phyloP scores from a whole-genome alignment of 1,140 invertebrate species.

The Mizuhopecten yessoensis region DNA sequence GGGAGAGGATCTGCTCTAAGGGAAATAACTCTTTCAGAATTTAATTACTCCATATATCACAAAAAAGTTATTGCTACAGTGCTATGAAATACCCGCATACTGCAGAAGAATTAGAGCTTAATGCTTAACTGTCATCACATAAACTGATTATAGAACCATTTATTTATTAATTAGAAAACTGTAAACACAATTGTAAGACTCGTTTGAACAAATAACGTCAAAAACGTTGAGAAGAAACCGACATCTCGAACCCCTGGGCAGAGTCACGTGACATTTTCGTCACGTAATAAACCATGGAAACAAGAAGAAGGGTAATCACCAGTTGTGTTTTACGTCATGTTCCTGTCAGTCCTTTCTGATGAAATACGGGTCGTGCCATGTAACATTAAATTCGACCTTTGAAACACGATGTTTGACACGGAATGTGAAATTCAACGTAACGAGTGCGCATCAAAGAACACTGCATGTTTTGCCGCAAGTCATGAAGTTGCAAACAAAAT shows the following conservation, averaged over 20 bases:
- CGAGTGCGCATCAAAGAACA: neutral
- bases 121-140: neutral
- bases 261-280: conserved; percentile 37
- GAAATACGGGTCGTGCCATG: conserved; percentile 22
- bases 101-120: neutral
- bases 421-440: neutral
- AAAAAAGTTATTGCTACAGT: neutral
- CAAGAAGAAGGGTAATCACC: neutral
- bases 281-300: conserved; percentile 24
- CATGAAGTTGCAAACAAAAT: neutral
- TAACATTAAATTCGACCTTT: neutral
- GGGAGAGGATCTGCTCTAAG: neutral
- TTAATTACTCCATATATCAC: neutral
- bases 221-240: neutral
- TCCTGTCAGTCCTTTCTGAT: neutral
- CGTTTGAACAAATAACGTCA: neutral
- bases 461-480: neutral
- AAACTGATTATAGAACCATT: conserved; percentile 18
- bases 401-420: conserved; percentile 7
- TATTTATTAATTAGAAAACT: conserved; percentile 40
- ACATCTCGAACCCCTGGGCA: conserved; percentile 3
- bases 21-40: neutral
- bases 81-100: neutral
- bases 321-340: neutral
- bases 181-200: neutral